Base-by-base conservation (phyloP, 1,140 invertebrate species). In the Himalopsyche phryganea region DNA sequence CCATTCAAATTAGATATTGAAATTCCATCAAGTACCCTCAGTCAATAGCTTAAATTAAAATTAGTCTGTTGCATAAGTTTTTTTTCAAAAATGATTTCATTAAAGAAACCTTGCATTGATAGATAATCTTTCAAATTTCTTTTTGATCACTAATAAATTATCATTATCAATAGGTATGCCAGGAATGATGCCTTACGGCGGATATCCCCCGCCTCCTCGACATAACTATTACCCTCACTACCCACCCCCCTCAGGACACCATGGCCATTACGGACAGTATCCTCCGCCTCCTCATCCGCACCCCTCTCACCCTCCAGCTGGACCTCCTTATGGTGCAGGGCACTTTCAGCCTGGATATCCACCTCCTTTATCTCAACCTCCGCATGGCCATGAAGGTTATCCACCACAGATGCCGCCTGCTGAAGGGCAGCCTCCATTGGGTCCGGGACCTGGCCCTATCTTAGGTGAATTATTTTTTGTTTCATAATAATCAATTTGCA, bases 151-250 rank as follows among this genome's bases (percentile, higher is more conserved):
- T n/a, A n/a, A n/a, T n/a, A n/a, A n/a, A n/a, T n/a, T n/a, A n/a
- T n/a, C n/a, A n/a, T 11, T 23, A 2, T 28, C 6, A 18, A 9
- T 41, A 49, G 73, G 72, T 1, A 76, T 79, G 58, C 75, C 78
- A 52, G 63, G 74, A 28, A 28, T 28, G 1, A 81, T 81, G 60
- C 74, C 69, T 14, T 66, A 66, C 2, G 41, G 36, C 69, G 74
- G 58, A 69, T 64, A 7, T 3, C 85, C 85, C 59, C 84, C 85
- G 61, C 79, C 83, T 15, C 83, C 83, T 23, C 83, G 84, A 1
- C 76, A 80, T 69, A 75, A 82, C 0, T 86, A 86, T 58, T 85
- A 86, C 68, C 81, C 81, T 1, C 82, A 85, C 9, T 85, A 85
- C 73, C 74, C 77, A 66, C 59, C 77, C 14, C 79, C 80, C 1